Conservation (phyloP, 2,888 invertebrate genomes). For the Eupithecia vulgata region DNA sequence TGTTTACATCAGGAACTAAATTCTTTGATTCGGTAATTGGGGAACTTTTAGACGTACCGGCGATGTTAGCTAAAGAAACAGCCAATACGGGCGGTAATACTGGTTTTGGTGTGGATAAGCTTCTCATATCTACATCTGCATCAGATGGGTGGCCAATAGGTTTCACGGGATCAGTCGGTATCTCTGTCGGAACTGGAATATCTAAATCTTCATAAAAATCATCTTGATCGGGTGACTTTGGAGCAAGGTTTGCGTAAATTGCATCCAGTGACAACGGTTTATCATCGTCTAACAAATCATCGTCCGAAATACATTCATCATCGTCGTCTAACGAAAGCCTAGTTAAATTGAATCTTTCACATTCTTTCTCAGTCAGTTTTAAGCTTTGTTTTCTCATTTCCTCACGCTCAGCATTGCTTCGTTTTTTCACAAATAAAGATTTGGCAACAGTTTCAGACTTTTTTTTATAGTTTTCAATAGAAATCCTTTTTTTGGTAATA, state of each 20-base stretch:
- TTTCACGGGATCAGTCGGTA: conserved; percentile 72
- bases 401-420: conserved; percentile 43
- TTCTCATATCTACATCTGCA: conserved; percentile 73
- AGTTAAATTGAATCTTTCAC: conserved; percentile 73
- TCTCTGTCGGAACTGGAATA: conserved; percentile 63
- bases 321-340: conserved; percentile 62
- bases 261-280: conserved; percentile 51
- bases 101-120: conserved; percentile 27
- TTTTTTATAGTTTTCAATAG: conserved; percentile 78
- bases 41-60: conserved; percentile 3
- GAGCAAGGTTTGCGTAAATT: conserved; percentile 65
- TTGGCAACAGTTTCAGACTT: conserved; percentile 53
- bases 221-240: conserved; percentile 73
- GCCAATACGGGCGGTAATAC: conserved; percentile 11
- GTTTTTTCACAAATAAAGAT: conserved; percentile 47
- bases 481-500: conserved; percentile 73
- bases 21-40: conserved; percentile 42
- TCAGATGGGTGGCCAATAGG: conserved; percentile 47
- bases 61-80: conserved; percentile 23
- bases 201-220: conserved; percentile 46
- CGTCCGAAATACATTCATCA: conserved; percentile 60
- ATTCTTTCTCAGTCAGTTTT: conserved; percentile 79
- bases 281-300: conserved; percentile 51
- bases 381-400: conserved; percentile 70
- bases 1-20: conserved; percentile 31